Conservation (phyloP, 2,113 vertebrate species). For the Etia nguti region DNA sequence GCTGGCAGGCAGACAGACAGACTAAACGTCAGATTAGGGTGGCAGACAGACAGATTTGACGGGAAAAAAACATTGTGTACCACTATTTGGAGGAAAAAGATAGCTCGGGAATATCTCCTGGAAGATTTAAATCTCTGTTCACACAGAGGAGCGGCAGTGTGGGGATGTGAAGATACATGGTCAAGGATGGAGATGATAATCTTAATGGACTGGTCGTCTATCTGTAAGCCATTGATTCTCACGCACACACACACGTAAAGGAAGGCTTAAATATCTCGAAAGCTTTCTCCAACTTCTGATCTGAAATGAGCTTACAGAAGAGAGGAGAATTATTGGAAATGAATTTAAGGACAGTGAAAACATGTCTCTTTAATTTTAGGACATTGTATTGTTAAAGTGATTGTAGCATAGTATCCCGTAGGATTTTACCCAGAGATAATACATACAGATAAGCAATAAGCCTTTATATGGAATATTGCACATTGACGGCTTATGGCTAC, state of each 20-base stretch:
- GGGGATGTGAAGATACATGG: constrained; percentile 48
- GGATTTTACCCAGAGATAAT: constrained; percentile 20
- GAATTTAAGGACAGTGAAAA: constrained; percentile 11
- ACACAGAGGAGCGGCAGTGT: background rate
- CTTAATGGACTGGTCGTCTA: constrained; percentile 68
- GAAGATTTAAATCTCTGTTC: constrained; percentile 56
- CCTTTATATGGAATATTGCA: background rate
- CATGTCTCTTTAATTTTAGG: background rate
- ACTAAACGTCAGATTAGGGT: constrained; percentile 26
- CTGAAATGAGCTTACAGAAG: constrained; percentile 61
- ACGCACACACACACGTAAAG: background rate
- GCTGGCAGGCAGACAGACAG: constrained; percentile 10
- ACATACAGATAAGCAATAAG: constrained; percentile 20
- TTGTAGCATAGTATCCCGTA: background rate
- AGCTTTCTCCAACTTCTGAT: constrained; percentile 51
- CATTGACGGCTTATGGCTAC: constrained; percentile 24
- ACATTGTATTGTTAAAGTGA: background rate
- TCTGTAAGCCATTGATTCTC: constrained; percentile 34
- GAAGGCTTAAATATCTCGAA: constrained; percentile 53
- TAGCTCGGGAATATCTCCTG: constrained; percentile 26
- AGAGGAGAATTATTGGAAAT: constrained; percentile 20
- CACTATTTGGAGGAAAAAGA: constrained; percentile 30
- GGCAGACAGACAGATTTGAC: constrained; percentile 11
- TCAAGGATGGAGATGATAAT: constrained; percentile 57
- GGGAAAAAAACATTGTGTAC: background rate